Evolutionary conservation across 2,113 vertebrate genomes (phyloP).

Genomic region (Ophiodon elongatus): DNA sequence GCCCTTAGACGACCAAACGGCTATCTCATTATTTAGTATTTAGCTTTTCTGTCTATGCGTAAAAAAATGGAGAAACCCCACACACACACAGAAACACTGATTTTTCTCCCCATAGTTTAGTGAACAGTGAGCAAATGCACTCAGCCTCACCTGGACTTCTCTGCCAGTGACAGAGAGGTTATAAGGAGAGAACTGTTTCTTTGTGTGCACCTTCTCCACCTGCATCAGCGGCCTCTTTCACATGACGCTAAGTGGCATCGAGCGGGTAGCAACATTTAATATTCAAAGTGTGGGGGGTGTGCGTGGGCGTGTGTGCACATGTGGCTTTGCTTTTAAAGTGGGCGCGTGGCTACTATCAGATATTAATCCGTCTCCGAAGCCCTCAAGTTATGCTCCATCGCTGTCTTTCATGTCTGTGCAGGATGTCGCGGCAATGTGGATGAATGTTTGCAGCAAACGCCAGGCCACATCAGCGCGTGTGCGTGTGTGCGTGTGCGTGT

Average conservation of each 20-base stretch:
- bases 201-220: slow-evolving; percentile 6
- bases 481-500: neutral
- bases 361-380: slow-evolving; percentile 15
- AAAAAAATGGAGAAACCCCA: slow-evolving; percentile 12
- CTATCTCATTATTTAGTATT: slow-evolving; percentile 58
- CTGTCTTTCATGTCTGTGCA: slow-evolving; percentile 32
- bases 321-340: neutral
- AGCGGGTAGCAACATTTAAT: slow-evolving; percentile 46
- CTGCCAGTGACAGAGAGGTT: slow-evolving; percentile 9
- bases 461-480: slow-evolving; percentile 3
- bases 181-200: neutral
- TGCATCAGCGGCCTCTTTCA: slow-evolving; percentile 25
- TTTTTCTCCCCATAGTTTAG: neutral
- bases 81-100: too few species aligned
- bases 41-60: slow-evolving; percentile 42
- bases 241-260: slow-evolving; percentile 36
- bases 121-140: slow-evolving; percentile 5
- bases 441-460: slow-evolving; percentile 48
- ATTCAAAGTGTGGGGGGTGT: slow-evolving; percentile 29
- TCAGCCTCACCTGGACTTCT: neutral
- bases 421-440: slow-evolving; percentile 35
- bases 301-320: neutral
- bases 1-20: slow-evolving; percentile 19
- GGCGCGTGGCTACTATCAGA: neutral
- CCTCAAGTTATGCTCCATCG: slow-evolving; percentile 4